A percentile compares a stretch with the other conserved stretches of the same genome.
Conservation (phyloP, 1,140 invertebrate species). For the Brachionus sp. region DNA sequence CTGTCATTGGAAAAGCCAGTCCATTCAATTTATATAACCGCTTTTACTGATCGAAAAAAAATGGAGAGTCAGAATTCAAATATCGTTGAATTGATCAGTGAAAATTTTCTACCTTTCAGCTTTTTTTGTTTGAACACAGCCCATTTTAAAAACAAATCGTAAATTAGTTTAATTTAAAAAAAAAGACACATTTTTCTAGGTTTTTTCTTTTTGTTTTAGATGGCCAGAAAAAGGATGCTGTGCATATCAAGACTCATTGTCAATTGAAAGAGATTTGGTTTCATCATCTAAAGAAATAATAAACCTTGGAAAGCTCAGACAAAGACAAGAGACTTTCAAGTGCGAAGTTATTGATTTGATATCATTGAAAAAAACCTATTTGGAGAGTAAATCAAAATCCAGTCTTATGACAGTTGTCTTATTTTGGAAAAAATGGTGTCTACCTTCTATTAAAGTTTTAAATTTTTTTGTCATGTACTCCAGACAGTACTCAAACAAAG, state of each 20-base stretch:
- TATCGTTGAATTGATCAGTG: constrained; percentile 54
- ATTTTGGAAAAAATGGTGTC: constrained; percentile 58
- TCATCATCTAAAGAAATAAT: constrained; percentile 52
- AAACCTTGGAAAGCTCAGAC: constrained; percentile 55
- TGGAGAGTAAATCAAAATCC: constrained; percentile 48
- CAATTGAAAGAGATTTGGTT: constrained; percentile 52
- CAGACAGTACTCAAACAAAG: background rate
- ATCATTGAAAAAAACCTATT: constrained; percentile 54
- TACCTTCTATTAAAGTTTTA: constrained; percentile 4
- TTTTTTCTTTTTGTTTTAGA: constrained; percentile 49
- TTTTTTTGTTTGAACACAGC: constrained; percentile 55
- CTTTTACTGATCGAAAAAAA: constrained; percentile 54
- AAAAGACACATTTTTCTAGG: too few relatives aligned
- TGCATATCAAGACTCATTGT: constrained; percentile 54
- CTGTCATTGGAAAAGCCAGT: constrained; percentile 53
- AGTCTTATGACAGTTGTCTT: constrained; percentile 52
- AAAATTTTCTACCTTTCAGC: constrained; percentile 56
- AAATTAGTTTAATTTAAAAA: too few relatives aligned
- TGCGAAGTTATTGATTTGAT: constrained; percentile 56
- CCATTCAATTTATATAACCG: constrained; percentile 54
- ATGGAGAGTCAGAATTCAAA: constrained; percentile 56
- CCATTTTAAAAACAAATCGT: constrained; percentile 32
- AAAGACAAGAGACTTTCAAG: constrained; percentile 53
- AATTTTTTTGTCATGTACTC: constrained; percentile 30
- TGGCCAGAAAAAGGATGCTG: constrained; percentile 56